Conservation (phyloP, 2,113 vertebrate species). For the Ivindomyrus marchei region DNA sequence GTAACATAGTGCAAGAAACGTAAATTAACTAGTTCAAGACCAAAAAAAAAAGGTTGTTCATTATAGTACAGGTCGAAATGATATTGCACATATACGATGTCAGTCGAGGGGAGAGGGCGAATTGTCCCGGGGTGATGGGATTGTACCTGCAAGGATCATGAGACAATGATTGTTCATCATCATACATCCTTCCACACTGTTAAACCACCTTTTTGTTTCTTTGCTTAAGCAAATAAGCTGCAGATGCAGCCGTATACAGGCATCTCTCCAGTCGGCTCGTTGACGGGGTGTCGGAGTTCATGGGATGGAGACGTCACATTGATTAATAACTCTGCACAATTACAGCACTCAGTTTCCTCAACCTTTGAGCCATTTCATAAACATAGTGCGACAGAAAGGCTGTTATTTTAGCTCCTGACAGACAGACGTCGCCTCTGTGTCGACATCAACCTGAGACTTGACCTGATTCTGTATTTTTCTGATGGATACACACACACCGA, state of each 20-base stretch:
- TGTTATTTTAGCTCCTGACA: neutral
- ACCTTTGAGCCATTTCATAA: neutral
- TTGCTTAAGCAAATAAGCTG: neutral
- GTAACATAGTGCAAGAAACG: neutral
- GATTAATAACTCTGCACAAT: neutral
- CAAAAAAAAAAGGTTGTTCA: neutral
- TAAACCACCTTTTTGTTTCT: neutral
- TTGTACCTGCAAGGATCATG: neutral
- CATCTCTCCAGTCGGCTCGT: neutral
- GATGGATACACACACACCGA: neutral
- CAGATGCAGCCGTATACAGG: neutral
- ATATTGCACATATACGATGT: neutral
- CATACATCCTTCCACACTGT: neutral
- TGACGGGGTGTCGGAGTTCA: neutral
- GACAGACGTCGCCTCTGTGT: conserved; percentile 13
- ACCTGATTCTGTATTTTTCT: conserved; percentile 17
- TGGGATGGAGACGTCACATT: neutral
- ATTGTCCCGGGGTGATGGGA: neutral
- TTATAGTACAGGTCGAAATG: neutral
- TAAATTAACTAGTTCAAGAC: neutral
- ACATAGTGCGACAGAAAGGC: neutral
- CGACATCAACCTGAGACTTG: neutral
- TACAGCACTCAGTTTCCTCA: neutral
- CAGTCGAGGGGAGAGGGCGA: neutral
- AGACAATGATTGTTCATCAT: neutral